Evolutionary conservation across 2,113 vertebrate species (phyloP).

Genomic region (Mastomys natalensis): DNA sequence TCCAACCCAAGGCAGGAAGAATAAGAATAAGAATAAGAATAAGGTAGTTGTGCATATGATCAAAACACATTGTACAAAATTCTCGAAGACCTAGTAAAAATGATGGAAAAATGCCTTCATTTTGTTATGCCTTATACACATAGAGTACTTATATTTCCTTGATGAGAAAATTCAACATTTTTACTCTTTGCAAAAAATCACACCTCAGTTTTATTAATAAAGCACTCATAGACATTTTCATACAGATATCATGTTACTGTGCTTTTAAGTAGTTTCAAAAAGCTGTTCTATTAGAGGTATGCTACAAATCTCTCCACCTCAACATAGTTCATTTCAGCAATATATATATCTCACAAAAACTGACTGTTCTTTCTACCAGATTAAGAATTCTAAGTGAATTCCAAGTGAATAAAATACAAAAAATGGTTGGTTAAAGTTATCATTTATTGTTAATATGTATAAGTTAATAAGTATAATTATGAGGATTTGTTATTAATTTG

Average conservation of each 20-base stretch:
- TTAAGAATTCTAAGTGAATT: neutral
- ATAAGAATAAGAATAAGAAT: neutral
- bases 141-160: constrained; percentile 27
- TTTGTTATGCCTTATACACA: constrained; percentile 33
- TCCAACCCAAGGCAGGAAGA: too few species aligned
- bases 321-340: neutral
- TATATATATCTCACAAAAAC: neutral
- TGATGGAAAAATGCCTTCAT: neutral
- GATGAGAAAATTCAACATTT: constrained; percentile 41
- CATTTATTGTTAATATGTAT: neutral
- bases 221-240: neutral
- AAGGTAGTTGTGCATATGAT: neutral
- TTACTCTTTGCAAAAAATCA: constrained; percentile 26
- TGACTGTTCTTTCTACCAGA: neutral
- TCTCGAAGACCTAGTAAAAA: neutral
- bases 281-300: neutral
- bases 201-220: constrained; percentile 32
- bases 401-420: neutral
- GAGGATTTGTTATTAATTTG: neutral
- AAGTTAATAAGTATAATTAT: neutral
- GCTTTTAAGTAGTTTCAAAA: constrained; percentile 17
- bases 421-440: neutral
- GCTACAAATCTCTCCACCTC: neutral
- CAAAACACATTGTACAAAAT: neutral
- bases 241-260: neutral